Evolutionary conservation across 1,140 invertebrate genomes (phyloP).

Genomic region (Neuroterus valhalla): DNA sequence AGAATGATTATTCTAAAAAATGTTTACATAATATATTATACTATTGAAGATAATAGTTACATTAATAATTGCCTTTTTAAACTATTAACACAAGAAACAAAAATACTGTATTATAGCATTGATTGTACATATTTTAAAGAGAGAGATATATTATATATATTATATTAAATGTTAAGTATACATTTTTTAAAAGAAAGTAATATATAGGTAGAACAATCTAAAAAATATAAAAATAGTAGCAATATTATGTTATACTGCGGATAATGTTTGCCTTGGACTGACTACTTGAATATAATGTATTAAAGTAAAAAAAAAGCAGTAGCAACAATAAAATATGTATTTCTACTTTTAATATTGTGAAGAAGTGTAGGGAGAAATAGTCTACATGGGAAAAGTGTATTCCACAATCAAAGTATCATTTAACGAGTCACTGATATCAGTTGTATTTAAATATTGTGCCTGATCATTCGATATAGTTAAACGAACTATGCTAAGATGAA

Average conservation of each 20-base stretch:
- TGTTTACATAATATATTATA: conserved; percentile 62
- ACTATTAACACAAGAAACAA: conserved; percentile 66
- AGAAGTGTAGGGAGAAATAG: conserved; percentile 54
- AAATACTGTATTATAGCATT: conserved; percentile 70
- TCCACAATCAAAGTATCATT: conserved; percentile 69
- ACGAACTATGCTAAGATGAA: not conserved
- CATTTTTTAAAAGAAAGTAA: conserved; percentile 76
- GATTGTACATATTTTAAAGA: conserved; percentile 74
- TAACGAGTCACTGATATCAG: conserved; percentile 47
- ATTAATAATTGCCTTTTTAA: conserved; percentile 75
- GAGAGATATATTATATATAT: conserved; percentile 53
- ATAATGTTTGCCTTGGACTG: conserved; percentile 76
- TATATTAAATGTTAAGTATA: conserved; percentile 74
- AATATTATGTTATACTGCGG: conserved; percentile 71
- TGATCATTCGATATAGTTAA: conserved; percentile 47
- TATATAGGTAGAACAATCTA: conserved; percentile 73
- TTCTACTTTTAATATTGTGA: conserved; percentile 75
- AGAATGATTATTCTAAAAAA: conserved; percentile 65
- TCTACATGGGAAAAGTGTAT: conserved; percentile 64
- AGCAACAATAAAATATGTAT: conserved; percentile 72
- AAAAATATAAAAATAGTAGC: conserved; percentile 68
- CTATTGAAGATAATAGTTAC: conserved; percentile 66
- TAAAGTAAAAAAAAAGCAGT: conserved; percentile 63
- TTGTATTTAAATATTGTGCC: conserved; percentile 58
- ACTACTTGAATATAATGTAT: conserved; percentile 71